A percentile compares a stretch with the other conserved stretches of the same genome.
These are phyloP conservation scores for Chaetophractus vellerosus DNA, from an alignment of 2,797 vertebrate genomes.

Conservation along the genomic window DNA sequence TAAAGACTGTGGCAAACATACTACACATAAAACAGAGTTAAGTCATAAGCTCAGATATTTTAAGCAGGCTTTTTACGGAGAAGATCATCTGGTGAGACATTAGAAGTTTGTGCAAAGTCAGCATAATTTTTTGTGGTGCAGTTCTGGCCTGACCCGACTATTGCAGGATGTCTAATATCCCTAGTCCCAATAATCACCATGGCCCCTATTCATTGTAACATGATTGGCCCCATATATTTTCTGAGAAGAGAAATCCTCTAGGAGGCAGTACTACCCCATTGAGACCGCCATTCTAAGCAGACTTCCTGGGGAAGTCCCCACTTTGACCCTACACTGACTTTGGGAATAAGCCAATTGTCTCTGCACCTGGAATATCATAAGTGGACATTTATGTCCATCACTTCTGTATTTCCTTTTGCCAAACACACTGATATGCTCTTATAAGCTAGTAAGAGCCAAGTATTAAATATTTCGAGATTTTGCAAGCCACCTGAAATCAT, in stretches of 20 bases:
- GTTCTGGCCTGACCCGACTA: background rate
- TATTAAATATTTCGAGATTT: background rate
- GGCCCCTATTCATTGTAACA: background rate
- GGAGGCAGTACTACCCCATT: constrained; percentile 10
- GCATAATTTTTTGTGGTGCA: background rate
- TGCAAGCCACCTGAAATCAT: background rate
- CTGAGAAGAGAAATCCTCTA: background rate
- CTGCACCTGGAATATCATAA: background rate
- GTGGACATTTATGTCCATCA: background rate
- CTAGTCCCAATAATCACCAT: background rate
- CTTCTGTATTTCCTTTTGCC: background rate
- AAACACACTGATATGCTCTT: background rate
- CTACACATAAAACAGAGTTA: background rate
- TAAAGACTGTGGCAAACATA: background rate
- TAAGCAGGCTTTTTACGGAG: background rate
- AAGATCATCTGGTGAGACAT: background rate
- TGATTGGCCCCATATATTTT: background rate
- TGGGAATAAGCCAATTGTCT: constrained; percentile 14
- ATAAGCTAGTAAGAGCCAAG: background rate
- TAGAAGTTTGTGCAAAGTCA: background rate
- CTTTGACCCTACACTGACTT: background rate
- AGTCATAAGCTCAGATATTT: background rate
- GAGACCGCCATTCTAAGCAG: background rate
- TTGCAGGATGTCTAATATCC: background rate
- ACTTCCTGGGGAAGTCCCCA: background rate